phyloP scores from a whole-genome alignment of 2,113 vertebrate species.

The Rhinopomastus cyanomelas region DNA sequence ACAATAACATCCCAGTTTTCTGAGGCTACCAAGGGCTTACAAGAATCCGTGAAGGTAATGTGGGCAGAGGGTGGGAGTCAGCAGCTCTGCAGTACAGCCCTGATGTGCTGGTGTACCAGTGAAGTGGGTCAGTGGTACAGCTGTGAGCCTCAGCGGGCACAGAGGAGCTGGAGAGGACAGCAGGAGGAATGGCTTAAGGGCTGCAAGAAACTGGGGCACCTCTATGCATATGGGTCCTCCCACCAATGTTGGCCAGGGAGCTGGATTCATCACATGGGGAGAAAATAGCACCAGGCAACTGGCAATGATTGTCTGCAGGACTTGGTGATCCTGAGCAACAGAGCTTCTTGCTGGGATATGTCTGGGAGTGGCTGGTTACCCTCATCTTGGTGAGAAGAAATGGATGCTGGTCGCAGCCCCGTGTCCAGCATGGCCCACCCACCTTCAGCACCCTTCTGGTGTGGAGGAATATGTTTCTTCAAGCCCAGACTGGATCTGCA shows the following conservation, averaged over 20 bases:
- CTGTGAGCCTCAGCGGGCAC: neutral
- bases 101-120: accelerated
- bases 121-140: slow-evolving; percentile 63
- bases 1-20: neutral
- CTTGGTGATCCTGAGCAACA: accelerated
- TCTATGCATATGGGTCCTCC: slow-evolving; percentile 7
- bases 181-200: slow-evolving; percentile 24
- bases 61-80: neutral
- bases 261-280: neutral
- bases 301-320: neutral
- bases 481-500: neutral
- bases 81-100: neutral
- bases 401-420: neutral
- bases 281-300: neutral
- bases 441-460: neutral
- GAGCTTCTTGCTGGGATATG: neutral
- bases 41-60: neutral
- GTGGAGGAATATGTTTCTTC: neutral
- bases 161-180: slow-evolving; percentile 28
- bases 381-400: neutral
- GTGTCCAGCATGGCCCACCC: accelerated
- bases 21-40: neutral
- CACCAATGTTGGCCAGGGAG: neutral
- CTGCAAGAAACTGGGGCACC: slow-evolving; percentile 46
- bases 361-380: neutral